Percentiles rank a stretch among this genome's conserved stretches.
Conservation (phyloP, 1,140 invertebrate species). For the Penaeus indicus region DNA sequence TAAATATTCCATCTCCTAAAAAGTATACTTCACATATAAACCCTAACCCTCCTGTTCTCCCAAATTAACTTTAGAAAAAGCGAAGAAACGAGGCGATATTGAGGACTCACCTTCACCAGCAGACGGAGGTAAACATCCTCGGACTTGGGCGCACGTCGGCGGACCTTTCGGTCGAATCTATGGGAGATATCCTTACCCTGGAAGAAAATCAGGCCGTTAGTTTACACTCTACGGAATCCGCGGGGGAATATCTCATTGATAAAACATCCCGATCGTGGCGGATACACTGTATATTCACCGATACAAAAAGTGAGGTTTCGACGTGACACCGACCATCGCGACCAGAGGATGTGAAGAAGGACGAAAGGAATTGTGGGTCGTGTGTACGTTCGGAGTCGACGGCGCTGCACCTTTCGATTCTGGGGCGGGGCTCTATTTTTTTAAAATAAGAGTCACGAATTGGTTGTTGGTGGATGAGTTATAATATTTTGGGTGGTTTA, state of each 20-base stretch:
- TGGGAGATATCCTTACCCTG: constrained; percentile 99
- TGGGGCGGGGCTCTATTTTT: neutral
- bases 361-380: constrained; percentile 50
- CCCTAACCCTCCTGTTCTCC: too few species aligned
- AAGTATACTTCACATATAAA: too few species aligned
- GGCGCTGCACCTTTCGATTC: neutral
- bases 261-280: too few species aligned
- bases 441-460: too few species aligned
- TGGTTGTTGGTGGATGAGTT: too few species aligned
- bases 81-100: too few species aligned
- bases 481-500: too few species aligned
- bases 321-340: constrained; percentile 38
- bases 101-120: constrained; percentile 82
- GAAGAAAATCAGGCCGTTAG: constrained; percentile 72
- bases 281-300: neutral
- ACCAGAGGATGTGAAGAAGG: constrained; percentile 22
- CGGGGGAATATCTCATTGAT: neutral
- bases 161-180: constrained; percentile 98
- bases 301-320: neutral
- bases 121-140: constrained; percentile 97
- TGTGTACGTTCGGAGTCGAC: constrained; percentile 29
- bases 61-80: too few species aligned
- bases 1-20: too few species aligned
- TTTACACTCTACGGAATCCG: neutral
- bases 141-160: constrained; percentile 93